Evolutionary conservation across 2,113 vertebrate species (phyloP), one percentile per base, ranked within the genome.

Genomic region (Heliornis fulica): DNA sequence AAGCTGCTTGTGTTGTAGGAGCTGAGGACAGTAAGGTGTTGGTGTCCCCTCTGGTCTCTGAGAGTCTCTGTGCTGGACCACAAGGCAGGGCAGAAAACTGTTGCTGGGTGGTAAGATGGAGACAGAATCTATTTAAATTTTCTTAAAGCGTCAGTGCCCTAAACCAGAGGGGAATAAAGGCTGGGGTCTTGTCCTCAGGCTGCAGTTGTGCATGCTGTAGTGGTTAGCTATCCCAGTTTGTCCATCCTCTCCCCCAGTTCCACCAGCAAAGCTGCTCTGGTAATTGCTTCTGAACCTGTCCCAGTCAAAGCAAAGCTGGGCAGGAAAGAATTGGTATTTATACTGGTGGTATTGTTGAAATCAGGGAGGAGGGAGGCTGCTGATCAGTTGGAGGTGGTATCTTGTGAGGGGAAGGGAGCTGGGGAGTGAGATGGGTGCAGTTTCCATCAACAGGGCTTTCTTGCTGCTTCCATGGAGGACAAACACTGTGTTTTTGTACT

Each of bases 401-500:
- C n/a, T 34, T 3, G 2, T 29, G 74, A 63, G 65, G 46, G 59
- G 4, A 4, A 15, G 40, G 40, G 28, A 74, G 57, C 15, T 63
- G 29, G 41, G 41, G 10, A 8, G 17, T 7, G 48, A 79, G 53
- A 4, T 34, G 66, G 64, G 38, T 29, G 21, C 34, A 25, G 17
- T 6, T 25, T 20, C 36, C 28, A 20, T 21, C 64, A 48, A 7
- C 23, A 14, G 38, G 36, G 28, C 53, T 72, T 9, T 12, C 65
- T 22, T 36, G 16, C 9, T 53, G 45, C 31, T 40, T 8, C 61
- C 43, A 14, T 2, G 18, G 32, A 53, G 21, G 46, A 5, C 1
- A 3, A 10, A 7, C 16, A 34, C 21, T 1, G 1, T 0, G n/a
- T 7, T 1, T n/a, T 32, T 41, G 17, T 25, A 12, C 18, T 9